phyloP scores from a whole-genome alignment of 2,888 invertebrate genomes.

The Apotomis betuletana region DNA sequence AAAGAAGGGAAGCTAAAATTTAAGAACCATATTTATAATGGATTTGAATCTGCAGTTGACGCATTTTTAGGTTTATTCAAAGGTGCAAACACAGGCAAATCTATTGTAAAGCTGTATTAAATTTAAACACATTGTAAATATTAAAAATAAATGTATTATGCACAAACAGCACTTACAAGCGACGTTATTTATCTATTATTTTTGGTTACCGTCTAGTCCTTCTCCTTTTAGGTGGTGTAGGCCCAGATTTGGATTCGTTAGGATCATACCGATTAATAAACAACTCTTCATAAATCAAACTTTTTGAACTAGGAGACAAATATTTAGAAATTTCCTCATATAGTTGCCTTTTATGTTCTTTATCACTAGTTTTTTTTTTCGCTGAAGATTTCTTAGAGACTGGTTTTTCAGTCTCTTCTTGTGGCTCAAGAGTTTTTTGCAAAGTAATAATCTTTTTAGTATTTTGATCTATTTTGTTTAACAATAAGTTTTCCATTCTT shows the following conservation, averaged over 20 bases:
- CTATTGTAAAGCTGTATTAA: conserved; percentile 82
- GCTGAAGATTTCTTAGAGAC: conserved; percentile 57
- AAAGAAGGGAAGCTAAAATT: conserved; percentile 86
- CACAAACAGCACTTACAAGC: conserved; percentile 15
- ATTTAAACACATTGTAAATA: conserved; percentile 32
- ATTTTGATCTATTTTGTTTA: conserved; percentile 72
- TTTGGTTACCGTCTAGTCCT: conserved; percentile 52
- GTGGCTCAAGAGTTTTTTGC: conserved; percentile 52
- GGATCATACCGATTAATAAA: conserved; percentile 64
- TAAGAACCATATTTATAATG: conserved; percentile 85
- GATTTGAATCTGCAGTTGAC: conserved; percentile 86
- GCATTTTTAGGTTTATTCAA: conserved; percentile 85
- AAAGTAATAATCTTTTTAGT: conserved; percentile 64
- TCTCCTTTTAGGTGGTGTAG: conserved; percentile 52
- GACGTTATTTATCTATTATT: conserved; percentile 18
- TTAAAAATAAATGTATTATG: conserved; percentile 11
- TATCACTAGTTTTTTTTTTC: conserved; percentile 48
- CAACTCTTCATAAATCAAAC: conserved; percentile 72
- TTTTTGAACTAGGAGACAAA: conserved; percentile 66
- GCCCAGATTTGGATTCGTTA: conserved; percentile 37
- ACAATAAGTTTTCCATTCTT: conserved; percentile 67
- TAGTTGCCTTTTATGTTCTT: conserved; percentile 63
- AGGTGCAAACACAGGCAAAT: conserved; percentile 87
- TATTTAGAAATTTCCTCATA: conserved; percentile 72
- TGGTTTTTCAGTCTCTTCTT: conserved; percentile 46